A percentile compares a stretch with the other conserved stretches of the same genome.
phyloP scores from a whole-genome alignment of 2,113 vertebrate species.

The Thalassoma bifasciatum region DNA sequence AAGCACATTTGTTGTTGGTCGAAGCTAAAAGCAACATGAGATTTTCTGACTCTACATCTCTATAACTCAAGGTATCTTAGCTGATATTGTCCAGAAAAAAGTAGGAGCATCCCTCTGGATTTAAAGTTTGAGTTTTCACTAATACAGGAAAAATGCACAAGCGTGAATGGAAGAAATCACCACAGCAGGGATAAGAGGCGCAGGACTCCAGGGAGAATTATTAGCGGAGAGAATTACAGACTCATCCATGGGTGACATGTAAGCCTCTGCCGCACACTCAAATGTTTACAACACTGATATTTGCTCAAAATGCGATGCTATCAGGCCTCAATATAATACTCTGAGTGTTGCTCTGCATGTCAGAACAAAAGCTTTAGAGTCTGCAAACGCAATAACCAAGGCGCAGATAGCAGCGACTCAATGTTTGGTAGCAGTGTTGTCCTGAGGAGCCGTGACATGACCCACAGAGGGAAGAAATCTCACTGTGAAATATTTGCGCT shows the following conservation, averaged over 20 bases:
- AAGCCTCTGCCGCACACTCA: conserved; percentile 68
- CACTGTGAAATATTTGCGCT: conserved; percentile 61
- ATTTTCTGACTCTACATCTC: too few species aligned
- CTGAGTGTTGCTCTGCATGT: conserved; percentile 73
- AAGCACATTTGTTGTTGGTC: too few species aligned
- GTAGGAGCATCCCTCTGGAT: neutral
- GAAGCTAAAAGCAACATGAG: too few species aligned
- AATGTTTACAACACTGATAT: conserved; percentile 77
- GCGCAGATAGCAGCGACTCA: conserved; percentile 65
- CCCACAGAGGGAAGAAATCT: conserved; percentile 52
- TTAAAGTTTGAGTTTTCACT: conserved; percentile 36
- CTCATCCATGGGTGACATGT: conserved; percentile 80
- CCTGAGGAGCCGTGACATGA: conserved; percentile 63
- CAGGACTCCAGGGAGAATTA: conserved; percentile 62
- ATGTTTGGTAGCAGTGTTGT: conserved; percentile 57
- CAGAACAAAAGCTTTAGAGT: conserved; percentile 53
- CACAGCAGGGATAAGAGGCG: conserved; percentile 45
- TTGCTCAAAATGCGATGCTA: conserved; percentile 71
- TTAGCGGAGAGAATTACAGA: conserved; percentile 71
- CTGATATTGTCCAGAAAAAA: neutral
- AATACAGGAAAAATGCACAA: conserved; percentile 9
- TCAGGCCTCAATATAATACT: conserved; percentile 70
- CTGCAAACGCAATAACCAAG: conserved; percentile 72
- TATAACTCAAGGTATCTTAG: neutral
- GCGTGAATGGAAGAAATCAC: conserved; percentile 13